Base-by-base conservation (phyloP, 2,888 invertebrate genomes). In the Conchocele bisecta region DNA sequence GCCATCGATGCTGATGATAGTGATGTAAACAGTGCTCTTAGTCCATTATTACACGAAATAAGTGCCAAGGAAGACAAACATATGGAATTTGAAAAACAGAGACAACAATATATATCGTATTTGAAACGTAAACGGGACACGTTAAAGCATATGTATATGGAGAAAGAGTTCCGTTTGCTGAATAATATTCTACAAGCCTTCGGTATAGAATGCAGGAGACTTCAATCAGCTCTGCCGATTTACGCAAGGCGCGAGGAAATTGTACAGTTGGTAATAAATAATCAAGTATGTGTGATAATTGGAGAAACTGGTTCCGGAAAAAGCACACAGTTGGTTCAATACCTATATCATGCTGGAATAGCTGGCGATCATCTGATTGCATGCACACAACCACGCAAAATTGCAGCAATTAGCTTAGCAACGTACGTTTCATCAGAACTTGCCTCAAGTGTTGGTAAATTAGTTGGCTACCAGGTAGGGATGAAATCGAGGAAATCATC, bases 251-350 rank as follows among this genome's bases (percentile, higher is more conserved):
- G 83, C 17, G 35, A 56, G 0, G 79, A 84, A 3, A 85, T 89
- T 17, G 48, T 86, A 0, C 56, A 78, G 3, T 33, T 60, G 28
- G 78, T 89, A 1, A 57, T 28, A 7, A 42, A 71, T 7, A 82
- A 88, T 51, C 82, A 83, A 33, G 87, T 89, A 1, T 69, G 81
- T 13, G 73, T 91, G 3, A 60, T 91, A 0, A 65, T 87, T n/a
- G 90, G 88, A 11, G 89, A 91, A 65, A 90, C 91, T 2, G 90
- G 91, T 6, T 90, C 89, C 1, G 91, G 91, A 0, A 91, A 91
- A 67, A 91, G 90, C 60, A 90, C 90, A 4, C 91, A 91, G 75
- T 64, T 91, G 51, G 75, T 79, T 7, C 89, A 91, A 69, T 91
- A 90, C 53, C 65, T 91, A 3, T 70, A 83, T 29, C 85, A 87